Base-by-base conservation (phyloP, 2,888 invertebrate genomes). In the Orgyia antiqua region DNA sequence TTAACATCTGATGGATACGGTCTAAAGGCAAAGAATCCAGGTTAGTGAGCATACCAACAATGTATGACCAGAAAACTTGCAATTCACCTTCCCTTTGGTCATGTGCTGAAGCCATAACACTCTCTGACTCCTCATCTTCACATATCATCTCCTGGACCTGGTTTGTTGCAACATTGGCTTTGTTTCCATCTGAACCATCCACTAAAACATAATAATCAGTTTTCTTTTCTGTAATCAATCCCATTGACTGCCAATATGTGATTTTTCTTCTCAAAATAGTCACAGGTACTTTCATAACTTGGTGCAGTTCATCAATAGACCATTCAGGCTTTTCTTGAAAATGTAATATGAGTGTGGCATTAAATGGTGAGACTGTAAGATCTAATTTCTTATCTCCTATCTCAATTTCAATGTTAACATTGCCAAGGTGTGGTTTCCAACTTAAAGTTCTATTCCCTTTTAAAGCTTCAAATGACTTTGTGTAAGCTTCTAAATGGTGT, bases 1-100 rank as follows among this genome's bases (percentile, higher is more conserved):
- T 96, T 39, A 98, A 74, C 97, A 98, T 98, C 66, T 96, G 95
- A 74, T 97, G 96, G 53, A 98, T 98, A 31, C 97, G 88, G 51
- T 98, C 97, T 44, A 98, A 80, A 0, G 97, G 94, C 64, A 98
- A 87, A 0, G 94, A 94, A 58, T 97, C 97, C 44, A 98, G 84
- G 84, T 98, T 98, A 7, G 97, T 97, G 34, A 98, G 78, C 98
- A 98, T 98, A 10, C 97, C 98, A 25, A 96, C 94, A 54, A 98
- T 97, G 63, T 98, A 98, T 0, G 97, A 95, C 98, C 98, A 98
- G 73, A 97, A 97, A 27, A 92, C 92, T 88, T 97, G 97, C 34
- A 97, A 83, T 69, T 98, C 97, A 53, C 96, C 96, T 76, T 97
- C 97, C 36, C 96, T 88, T 70, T 97, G 97, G 67, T 97, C 96